Base-by-base conservation (phyloP, 30 jellyfish, hydroid and myxozoan genomes). In the Aurelia aurita region DNA sequence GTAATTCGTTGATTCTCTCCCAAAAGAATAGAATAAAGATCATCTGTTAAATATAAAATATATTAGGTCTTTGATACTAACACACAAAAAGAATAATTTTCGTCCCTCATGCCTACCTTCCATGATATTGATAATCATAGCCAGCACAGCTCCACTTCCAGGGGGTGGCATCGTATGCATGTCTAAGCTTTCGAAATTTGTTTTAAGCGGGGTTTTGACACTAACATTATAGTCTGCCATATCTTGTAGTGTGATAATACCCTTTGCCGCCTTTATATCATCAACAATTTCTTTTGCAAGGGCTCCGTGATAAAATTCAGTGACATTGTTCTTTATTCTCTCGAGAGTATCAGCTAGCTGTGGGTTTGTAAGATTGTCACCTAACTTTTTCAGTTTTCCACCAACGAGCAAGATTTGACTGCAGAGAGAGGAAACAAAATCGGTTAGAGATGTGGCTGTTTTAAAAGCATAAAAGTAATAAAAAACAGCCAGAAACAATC, bases 111-210 rank as follows among this genome's bases (percentile, higher is more conserved):
- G 58, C 90, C 58, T 62, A 94, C 99, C 98, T 72, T 86, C 82
- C 84, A 94, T 83, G 77, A 94, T 94, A 69, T 94, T 94, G 22
- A 76, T 2, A n/a, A 79, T 76, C 99, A 94, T 94, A 27, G 97
- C 89, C 21, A 94, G 84, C n/a, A 89, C 95, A 14, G 97, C 91
- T 26, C 99, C 99, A 72, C 97, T 73, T 5, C 94, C 92, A 18
- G 99, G 99, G 27, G 97, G 92, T 3, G 96, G 90, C 96, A 85
- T 89, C n/a, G 97, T 69, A 69, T 82, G 85, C 79, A 94, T 68
- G 15, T 84, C 75, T 68, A 89, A 39, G 7, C 65, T 79, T 22
- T 76, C 54, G 32, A 92, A 76, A 14, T 54, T 69, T 61, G 62
- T 45, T 39, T 58, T 23, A 7, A 92, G n/a, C 2, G 90, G 68